Conservation (phyloP, 2,797 vertebrate genomes). For the Brachymystax lenok region DNA sequence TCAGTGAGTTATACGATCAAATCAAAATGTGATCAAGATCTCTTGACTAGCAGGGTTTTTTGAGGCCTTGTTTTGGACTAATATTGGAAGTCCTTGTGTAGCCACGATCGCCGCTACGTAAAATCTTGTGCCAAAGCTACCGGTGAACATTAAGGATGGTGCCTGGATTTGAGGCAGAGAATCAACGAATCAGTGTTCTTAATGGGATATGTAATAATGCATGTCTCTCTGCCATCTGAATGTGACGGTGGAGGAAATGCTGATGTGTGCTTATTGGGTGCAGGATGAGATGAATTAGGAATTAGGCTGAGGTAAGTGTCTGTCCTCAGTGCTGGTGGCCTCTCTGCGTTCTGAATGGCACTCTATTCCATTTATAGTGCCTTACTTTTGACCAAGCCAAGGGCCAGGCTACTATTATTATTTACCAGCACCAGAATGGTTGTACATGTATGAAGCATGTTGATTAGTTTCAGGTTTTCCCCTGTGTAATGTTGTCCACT, state of each 20-base stretch:
- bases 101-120: no score
- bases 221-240: constrained; percentile 61
- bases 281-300: constrained; percentile 50
- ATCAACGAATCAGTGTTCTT: constrained; percentile 60
- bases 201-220: constrained; percentile 64
- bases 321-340: neutral
- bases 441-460: no score
- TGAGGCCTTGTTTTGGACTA: neutral
- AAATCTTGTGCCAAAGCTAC: neutral
- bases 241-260: constrained; percentile 41
- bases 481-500: constrained; percentile 30
- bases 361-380: no score
- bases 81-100: neutral
- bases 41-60: neutral
- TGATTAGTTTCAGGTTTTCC: no score
- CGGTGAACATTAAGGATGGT: constrained; percentile 30
- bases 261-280: constrained; percentile 50
- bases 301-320: constrained; percentile 23
- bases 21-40: neutral
- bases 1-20: neutral
- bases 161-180: constrained; percentile 43
- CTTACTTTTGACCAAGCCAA: neutral
- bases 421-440: neutral
- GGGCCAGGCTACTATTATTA: neutral
- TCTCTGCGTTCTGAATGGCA: no score